These are phyloP conservation scores for Oceanites oceanicus DNA, from an alignment of 2,113 vertebrate species.

Conservation along the genomic window DNA sequence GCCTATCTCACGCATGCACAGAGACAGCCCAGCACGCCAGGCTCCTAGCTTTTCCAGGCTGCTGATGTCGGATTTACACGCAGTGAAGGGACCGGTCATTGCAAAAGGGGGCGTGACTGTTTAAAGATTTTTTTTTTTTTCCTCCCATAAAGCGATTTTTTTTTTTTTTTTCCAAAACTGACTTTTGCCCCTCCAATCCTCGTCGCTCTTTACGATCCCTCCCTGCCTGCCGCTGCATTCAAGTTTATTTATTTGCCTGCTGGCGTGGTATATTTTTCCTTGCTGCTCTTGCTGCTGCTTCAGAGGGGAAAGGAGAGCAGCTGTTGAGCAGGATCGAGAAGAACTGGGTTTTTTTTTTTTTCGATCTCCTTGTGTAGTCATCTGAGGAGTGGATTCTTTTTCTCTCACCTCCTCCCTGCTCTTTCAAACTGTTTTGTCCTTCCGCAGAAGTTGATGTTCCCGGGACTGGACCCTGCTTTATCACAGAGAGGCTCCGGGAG, in stretches of 20 bases:
- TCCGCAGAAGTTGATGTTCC: conserved; percentile 77
- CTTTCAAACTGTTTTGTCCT: conserved; percentile 71
- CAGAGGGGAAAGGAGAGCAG: conserved; percentile 50
- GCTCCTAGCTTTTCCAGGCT: conserved; percentile 31
- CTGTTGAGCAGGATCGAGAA: conserved; percentile 44
- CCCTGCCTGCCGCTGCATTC: conserved; percentile 67
- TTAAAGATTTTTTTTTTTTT: conserved; percentile 52
- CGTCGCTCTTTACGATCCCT: conserved; percentile 52
- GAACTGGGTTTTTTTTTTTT: not conserved
- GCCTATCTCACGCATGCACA: conserved; percentile 31
- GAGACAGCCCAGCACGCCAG: not conserved
- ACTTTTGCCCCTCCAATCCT: conserved; percentile 72
- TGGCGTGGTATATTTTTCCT: conserved; percentile 49
- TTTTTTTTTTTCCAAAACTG: conserved; percentile 51
- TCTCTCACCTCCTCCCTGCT: not conserved
- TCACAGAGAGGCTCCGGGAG: conserved; percentile 50
- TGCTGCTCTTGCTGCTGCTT: conserved; percentile 10
- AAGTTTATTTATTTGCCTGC: conserved; percentile 76
- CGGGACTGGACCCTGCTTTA: conserved; percentile 47
- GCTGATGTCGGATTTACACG: conserved; percentile 66
- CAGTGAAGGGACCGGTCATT: conserved; percentile 58
- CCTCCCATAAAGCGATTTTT: conserved; percentile 45
- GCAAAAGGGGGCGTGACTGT: conserved; percentile 75
- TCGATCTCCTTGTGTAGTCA: conserved; percentile 61
- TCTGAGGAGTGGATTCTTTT: conserved; percentile 58